Evolutionary conservation across 2,888 invertebrate genomes (phyloP).

Genomic region (Mechanitis mazaeus): DNA sequence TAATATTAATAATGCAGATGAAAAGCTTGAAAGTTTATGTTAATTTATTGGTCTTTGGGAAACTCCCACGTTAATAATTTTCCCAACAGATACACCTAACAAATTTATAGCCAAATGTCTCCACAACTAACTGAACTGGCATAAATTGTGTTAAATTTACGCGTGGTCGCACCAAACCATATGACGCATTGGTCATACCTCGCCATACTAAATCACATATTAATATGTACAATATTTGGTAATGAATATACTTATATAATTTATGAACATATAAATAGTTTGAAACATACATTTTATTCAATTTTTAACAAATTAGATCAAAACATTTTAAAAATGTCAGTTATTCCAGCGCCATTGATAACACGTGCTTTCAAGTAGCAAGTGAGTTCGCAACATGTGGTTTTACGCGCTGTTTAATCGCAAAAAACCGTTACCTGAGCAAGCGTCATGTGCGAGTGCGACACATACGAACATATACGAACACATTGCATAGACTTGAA

Average conservation of each 20-base stretch:
- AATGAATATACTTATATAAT: slow-evolving; percentile 13
- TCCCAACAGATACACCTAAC: slow-evolving; percentile 3
- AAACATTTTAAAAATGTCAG: neutral
- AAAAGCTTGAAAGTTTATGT: neutral
- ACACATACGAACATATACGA: neutral
- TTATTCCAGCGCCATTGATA: slow-evolving; percentile 7
- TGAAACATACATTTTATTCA: no score
- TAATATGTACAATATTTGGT: neutral
- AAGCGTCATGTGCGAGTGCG: slow-evolving; percentile 17
- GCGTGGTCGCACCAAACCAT: slow-evolving; percentile 27
- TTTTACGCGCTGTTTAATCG: slow-evolving; percentile 24
- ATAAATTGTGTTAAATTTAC: slow-evolving; percentile 32
- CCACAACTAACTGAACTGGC: slow-evolving; percentile 26
- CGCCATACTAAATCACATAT: slow-evolving; percentile 6
- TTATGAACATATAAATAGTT: neutral
- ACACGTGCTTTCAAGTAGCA: slow-evolving; percentile 23
- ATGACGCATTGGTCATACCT: slow-evolving; percentile 25
- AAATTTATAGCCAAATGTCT: slow-evolving; percentile 24
- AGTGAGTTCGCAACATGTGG: slow-evolving; percentile 27
- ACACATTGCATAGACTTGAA: neutral
- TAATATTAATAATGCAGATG: no score
- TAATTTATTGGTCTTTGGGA: neutral
- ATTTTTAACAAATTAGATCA: no score
- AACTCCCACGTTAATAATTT: neutral
- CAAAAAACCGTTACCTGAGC: slow-evolving; percentile 30